phyloP scores from a whole-genome alignment of 2,888 invertebrate genomes.

The Euclidia mi region DNA sequence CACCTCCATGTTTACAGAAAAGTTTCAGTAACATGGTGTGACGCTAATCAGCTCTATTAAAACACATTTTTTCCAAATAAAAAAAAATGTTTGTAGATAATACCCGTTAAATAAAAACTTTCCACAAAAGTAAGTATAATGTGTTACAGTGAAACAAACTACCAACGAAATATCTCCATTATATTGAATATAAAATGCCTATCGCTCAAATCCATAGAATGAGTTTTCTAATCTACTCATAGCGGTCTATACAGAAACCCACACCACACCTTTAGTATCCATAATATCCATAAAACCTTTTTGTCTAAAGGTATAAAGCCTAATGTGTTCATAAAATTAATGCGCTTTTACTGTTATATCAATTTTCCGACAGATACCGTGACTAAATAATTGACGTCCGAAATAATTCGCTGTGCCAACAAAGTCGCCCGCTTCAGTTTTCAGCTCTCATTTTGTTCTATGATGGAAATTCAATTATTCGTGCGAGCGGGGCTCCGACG shows the following conservation, averaged over 20 bases:
- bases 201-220: neutral
- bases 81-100: no score
- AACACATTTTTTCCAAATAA: no score
- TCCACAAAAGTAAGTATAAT: no score
- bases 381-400: constrained; percentile 86
- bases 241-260: neutral
- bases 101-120: no score
- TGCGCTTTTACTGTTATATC: constrained; percentile 72
- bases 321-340: constrained; percentile 54
- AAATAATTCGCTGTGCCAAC: constrained; percentile 87
- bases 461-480: constrained; percentile 90
- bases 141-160: no score
- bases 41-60: no score
- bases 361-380: constrained; percentile 77
- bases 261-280: neutral
- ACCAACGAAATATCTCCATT: neutral
- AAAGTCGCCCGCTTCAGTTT: constrained; percentile 88
- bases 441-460: constrained; percentile 88
- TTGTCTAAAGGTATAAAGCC: constrained; percentile 24
- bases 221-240: no score
- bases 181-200: neutral
- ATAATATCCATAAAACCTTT: constrained; percentile 35
- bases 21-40: no score
- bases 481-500: constrained; percentile 77
- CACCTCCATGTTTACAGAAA: no score